Evolutionary conservation across 2,888 invertebrate species (phyloP), one percentile per base, ranked within the genome.

Genomic region (Fragum fragum): DNA sequence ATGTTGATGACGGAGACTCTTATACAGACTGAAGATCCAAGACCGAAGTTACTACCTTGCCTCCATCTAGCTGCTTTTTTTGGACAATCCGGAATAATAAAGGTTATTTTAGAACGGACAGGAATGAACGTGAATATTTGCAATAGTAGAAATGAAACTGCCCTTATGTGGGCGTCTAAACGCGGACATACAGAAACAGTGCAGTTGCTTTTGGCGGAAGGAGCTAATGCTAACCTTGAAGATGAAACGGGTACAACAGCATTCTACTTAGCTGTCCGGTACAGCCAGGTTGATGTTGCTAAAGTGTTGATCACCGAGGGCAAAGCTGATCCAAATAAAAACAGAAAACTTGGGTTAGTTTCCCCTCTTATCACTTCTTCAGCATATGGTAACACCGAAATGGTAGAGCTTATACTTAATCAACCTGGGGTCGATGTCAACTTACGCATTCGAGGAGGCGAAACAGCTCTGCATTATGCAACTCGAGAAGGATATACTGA

Each of bases 391-490:
- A 88, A 90, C 75, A 75, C 77, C n/a, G 79, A 88, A 39, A 90
- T 90, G n/a, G 86, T 90, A 18, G 42, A 73, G 18, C 52, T 79
- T 26, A 66, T 86, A n/a, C 57, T 86, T 0, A 53, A 23, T 14
- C 71, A 89, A 73, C 76, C 72, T 23, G 90, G 89, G 0, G 91
- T 90, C 7, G 88, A 93, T 71, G 89, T 90, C 0, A 92, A 93
- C 75, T 75, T 82, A 6, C 73, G 68, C 18, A 93, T 93, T 39
- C 86, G 91, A 28, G 91, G 91, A 26, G 89, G 90, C 36, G 89
- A 91, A 76, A 90, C 91, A 9, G 91, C 94, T 2, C 88, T 95
- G 14, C 94, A 95, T 75, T 92, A 93, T 70, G 94, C 94, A 7
- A 93, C 94, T 6, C 81, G 90, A 23, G 91, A 93, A 81, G 94